Percentiles rank a stretch among this genome's conserved stretches.
phyloP scores from a whole-genome alignment of 2,888 invertebrate genomes.

The Cantharis rufa region DNA sequence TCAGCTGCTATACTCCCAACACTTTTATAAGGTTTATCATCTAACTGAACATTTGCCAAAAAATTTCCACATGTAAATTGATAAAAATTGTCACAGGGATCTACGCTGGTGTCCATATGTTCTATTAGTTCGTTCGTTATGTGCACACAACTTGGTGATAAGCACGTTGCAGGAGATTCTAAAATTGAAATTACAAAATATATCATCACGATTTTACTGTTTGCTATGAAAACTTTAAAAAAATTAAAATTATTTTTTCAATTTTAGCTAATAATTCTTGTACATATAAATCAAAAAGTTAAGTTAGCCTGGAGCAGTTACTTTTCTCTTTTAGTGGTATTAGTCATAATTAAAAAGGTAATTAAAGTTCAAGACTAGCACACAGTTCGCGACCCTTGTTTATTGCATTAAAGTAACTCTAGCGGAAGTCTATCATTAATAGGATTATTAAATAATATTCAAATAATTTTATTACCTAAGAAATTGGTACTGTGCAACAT shows the following conservation, averaged over 20 bases:
- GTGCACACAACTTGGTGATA: conserved; percentile 35
- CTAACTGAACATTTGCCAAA: conserved; percentile 24
- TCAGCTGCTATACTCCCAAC: conserved; percentile 5
- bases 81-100: conserved; percentile 40
- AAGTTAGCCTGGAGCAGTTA: neutral
- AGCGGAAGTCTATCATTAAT: conserved; percentile 4
- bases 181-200: neutral
- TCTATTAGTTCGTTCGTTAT: conserved; percentile 36
- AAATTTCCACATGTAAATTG: conserved; percentile 39
- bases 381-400: conserved; percentile 4
- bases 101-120: conserved; percentile 30
- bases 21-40: conserved; percentile 8
- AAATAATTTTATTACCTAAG: neutral
- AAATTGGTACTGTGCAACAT: neutral
- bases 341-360: conserved; percentile 1
- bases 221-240: neutral
- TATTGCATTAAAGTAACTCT: neutral
- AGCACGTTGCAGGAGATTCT: conserved; percentile 35
- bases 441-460: neutral
- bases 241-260: neutral
- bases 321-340: neutral
- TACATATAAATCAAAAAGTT: neutral
- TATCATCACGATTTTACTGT: neutral
- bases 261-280: neutral
- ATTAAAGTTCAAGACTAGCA: neutral